Evolutionary conservation across 1,140 invertebrate genomes (phyloP).

Genomic region (Anastatus disparis): DNA sequence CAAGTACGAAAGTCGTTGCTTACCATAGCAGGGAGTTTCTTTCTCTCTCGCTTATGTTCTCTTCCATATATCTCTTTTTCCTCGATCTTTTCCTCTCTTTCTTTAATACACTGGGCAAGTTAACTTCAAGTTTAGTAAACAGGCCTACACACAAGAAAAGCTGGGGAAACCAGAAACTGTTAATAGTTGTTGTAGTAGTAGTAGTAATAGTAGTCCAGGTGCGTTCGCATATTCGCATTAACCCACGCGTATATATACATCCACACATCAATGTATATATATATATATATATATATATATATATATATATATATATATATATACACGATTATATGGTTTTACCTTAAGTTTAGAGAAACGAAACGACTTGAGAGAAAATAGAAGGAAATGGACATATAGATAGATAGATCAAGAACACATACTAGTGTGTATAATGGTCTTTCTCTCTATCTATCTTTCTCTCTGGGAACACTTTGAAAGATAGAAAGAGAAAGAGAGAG

Average conservation of each 20-base stretch:
- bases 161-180: slow-evolving; percentile 38
- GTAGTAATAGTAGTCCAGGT: no score
- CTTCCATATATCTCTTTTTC: no score
- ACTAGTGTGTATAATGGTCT: background rate
- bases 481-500: background rate
- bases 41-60: background rate
- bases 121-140: slow-evolving; percentile 32
- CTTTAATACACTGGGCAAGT: no score
- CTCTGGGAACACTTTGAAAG: background rate
- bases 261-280: background rate
- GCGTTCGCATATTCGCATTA: slow-evolving; percentile 26
- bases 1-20: slow-evolving; percentile 40
- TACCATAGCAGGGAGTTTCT: slow-evolving; percentile 24
- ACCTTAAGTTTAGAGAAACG: no score
- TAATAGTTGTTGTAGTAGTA: no score
- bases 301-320: no score
- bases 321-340: no score
- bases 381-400: slow-evolving; percentile 24
- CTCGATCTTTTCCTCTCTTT: slow-evolving; percentile 9
- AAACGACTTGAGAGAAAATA: background rate
- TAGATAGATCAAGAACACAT: slow-evolving; percentile 3
- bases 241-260: slow-evolving; percentile 34
- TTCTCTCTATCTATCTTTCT: background rate
- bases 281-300: no score
- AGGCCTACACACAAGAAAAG: slow-evolving; percentile 37